Base-by-base conservation (phyloP, 2,797 vertebrate species). In the Poecilia velifera region DNA sequence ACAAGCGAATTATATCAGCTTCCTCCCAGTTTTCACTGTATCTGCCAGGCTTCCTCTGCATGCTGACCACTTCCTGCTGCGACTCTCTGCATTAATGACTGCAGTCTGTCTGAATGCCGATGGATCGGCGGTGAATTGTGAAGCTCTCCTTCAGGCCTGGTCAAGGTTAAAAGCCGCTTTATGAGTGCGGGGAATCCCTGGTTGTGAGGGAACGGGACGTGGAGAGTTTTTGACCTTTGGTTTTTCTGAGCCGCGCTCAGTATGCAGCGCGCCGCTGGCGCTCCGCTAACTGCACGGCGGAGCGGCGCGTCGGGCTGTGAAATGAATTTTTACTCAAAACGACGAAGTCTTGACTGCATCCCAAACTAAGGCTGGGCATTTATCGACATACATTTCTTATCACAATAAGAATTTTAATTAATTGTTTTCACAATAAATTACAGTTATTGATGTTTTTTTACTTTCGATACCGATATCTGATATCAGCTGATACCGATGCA, bases 1-100 rank as follows among this genome's bases (percentile, higher is more conserved):
- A 92, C 92, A 93, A 84, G 86, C 85, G 87, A 90, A 93, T 92
- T 90, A 92, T 90, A 90, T 87, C 74, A 84, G 84, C 87, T 88
- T 92, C 88, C 84, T 87, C 73, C 70, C 22, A n/a, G 22, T 10
- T 10, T 10, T n/a, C 53, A 25, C 22, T n/a, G 25, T 22, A 4
- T 75, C n/a, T 71, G 55, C 76, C 66, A 43, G 53, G 9, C 7
- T 53, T 13, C 3, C 36, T 57, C 49, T 34, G 22, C 74, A 9
- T 76, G 22, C 3, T 45, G 73, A 59, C 39, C 41, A 3, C 36
- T n/a, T 43, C 39, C 53, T 28, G 25, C 36, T 20, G 66, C 43
- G 31, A 64, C 12, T 36, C 6, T 7, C 62, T 36, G 34, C 16
- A 14, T 14, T 22, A 36, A 55, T 22, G 12, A 22, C 43, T 55